A percentile compares a stretch with the other conserved stretches of the same genome.
phyloP scores from a whole-genome alignment of 2,113 vertebrate species.

The Takifugu flavidus region DNA sequence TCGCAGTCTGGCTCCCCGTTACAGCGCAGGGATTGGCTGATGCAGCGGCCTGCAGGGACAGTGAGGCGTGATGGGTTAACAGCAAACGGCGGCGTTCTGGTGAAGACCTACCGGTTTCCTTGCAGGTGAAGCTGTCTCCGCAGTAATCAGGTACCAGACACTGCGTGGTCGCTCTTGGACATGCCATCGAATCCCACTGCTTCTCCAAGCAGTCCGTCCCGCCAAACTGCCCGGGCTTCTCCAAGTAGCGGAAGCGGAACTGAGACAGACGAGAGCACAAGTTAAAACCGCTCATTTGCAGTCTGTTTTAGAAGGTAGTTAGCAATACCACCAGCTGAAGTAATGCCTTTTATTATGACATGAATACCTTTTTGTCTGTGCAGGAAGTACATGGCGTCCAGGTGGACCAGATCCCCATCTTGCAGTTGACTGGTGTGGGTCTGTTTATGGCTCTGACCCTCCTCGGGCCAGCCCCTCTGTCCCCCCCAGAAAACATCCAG shows the following conservation, averaged over 20 bases:
- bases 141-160: conserved; percentile 76
- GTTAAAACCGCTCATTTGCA: background rate
- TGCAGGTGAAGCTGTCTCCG: conserved; percentile 81
- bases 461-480: conserved; percentile 24
- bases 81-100: background rate
- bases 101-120: conserved; percentile 75
- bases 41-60: conserved; percentile 80
- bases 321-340: background rate
- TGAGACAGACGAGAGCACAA: conserved; percentile 38
- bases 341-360: background rate
- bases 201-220: conserved; percentile 72
- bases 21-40: conserved; percentile 81
- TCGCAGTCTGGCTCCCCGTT: conserved; percentile 85
- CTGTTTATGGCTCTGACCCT: conserved; percentile 45
- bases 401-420: conserved; percentile 79
- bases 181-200: conserved; percentile 78
- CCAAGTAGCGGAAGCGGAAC: conserved; percentile 78
- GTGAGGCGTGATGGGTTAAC: background rate
- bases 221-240: conserved; percentile 72
- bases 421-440: conserved; percentile 75
- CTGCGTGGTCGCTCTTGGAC: conserved; percentile 32
- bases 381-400: conserved; percentile 88
- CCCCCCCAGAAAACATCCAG: conserved; percentile 5
- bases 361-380: conserved; percentile 78
- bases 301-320: background rate